phyloP scores from a whole-genome alignment of 2,113 vertebrate genomes.

The Nothoprocta pentlandii region DNA sequence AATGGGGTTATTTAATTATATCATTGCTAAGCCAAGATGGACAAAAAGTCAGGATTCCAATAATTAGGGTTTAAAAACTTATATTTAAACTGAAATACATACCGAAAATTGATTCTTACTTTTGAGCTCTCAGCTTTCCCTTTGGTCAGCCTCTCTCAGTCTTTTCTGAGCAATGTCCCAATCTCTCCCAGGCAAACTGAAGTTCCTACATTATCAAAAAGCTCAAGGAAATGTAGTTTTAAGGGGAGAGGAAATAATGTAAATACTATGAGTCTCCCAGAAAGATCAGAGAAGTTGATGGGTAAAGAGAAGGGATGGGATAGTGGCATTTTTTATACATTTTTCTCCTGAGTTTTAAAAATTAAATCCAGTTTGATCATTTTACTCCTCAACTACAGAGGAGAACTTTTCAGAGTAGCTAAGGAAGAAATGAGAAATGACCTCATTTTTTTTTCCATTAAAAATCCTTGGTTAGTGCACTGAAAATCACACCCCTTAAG shows the following conservation, averaged over 20 bases:
- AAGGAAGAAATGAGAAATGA: neutral
- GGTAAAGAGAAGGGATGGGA: neutral
- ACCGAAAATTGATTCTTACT: neutral
- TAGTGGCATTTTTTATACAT: neutral
- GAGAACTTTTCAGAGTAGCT: neutral
- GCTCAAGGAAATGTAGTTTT: neutral
- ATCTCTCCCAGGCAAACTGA: neutral
- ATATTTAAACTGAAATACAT: neutral
- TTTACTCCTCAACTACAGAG: neutral
- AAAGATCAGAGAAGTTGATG: neutral
- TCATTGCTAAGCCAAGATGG: neutral
- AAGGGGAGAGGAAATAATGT: neutral
- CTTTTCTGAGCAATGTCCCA: neutral
- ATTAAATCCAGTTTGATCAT: neutral
- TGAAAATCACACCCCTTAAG: neutral
- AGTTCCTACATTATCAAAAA: neutral
- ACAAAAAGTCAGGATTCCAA: neutral
- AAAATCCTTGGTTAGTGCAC: neutral
- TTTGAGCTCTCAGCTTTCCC: neutral
- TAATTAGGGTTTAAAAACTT: neutral
- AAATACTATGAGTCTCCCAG: neutral
- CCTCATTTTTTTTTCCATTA: neutral
- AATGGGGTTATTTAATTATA: neutral
- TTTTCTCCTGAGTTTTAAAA: neutral
- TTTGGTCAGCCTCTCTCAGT: neutral